phyloP scores from a whole-genome alignment of 2,113 vertebrate species.

The Perca fluviatilis region DNA sequence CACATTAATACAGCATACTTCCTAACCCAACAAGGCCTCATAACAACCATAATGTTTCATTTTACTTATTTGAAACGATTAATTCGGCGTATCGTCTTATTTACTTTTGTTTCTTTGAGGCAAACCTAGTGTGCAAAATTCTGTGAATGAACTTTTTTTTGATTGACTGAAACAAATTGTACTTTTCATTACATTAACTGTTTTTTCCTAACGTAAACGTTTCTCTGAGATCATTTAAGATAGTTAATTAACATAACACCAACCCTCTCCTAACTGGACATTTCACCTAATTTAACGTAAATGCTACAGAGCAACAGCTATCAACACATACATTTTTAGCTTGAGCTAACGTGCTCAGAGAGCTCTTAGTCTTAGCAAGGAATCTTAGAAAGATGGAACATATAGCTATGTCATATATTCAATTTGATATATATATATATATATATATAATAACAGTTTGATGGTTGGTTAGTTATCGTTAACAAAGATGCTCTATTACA shows the following conservation, averaged over 20 bases:
- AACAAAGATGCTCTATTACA: too few relatives aligned
- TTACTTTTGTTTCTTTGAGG: not conserved
- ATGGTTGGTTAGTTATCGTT: too few relatives aligned
- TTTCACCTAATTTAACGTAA: too few relatives aligned
- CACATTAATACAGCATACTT: not conserved
- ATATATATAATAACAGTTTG: too few relatives aligned
- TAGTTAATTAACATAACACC: not conserved
- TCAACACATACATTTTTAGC: not conserved
- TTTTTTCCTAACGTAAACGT: not conserved
- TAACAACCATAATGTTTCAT: not conserved
- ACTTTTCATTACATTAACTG: not conserved
- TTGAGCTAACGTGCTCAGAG: constrained; percentile 38
- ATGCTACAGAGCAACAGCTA: not conserved
- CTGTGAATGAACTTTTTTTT: not conserved
- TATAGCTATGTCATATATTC: too few relatives aligned
- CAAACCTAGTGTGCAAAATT: not conserved
- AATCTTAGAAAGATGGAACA: too few relatives aligned
- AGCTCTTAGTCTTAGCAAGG: not conserved
- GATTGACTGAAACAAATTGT: not conserved
- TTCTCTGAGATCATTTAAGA: not conserved
- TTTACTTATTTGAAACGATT: not conserved
- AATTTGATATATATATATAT: too few relatives aligned
- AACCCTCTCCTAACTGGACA: not conserved
- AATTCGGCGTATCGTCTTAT: not conserved
- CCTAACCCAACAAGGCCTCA: too few relatives aligned